Conservation (phyloP, 1,140 invertebrate genomes). For the Calycopis cecrops region DNA sequence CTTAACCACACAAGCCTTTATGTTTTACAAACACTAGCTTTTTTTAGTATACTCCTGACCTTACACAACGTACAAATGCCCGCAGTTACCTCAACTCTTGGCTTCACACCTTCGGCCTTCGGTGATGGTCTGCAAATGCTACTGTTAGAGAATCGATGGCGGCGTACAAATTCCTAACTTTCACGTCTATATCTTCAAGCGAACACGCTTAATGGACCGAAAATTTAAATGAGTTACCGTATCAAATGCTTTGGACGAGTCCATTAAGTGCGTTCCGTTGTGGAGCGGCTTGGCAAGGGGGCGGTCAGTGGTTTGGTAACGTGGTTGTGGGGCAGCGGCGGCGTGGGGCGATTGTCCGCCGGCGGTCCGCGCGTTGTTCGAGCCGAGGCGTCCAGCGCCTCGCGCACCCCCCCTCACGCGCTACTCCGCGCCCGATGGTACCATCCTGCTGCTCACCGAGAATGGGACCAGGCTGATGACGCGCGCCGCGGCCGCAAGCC, state of each 20-base stretch:
- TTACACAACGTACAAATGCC: conserved; percentile 72
- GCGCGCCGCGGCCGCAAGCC: conserved; percentile 65
- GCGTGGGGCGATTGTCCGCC: conserved; percentile 60
- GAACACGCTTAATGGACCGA: conserved; percentile 55
- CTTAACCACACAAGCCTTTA: conserved; percentile 70
- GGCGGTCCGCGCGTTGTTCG: conserved; percentile 59
- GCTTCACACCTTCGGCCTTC: conserved; percentile 71
- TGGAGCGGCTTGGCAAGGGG: conserved; percentile 53
- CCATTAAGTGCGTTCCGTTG: conserved; percentile 56
- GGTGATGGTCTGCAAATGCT: conserved; percentile 58
- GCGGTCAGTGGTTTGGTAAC: conserved; percentile 57
- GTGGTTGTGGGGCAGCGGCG: conserved; percentile 66
- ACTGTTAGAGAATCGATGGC: conserved; percentile 52
- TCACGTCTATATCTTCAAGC: conserved; percentile 48
- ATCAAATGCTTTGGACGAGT: conserved; percentile 16
- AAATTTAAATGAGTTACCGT: neutral
- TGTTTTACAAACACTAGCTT: conserved; percentile 72
- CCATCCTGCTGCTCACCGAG: conserved; percentile 71
- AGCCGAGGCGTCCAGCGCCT: conserved; percentile 42
- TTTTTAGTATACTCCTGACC: conserved; percentile 73
- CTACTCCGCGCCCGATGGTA: conserved; percentile 69
- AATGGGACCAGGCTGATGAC: conserved; percentile 73
- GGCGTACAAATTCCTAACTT: conserved; percentile 53
- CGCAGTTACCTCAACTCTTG: conserved; percentile 73
- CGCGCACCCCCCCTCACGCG: conserved; percentile 58